Percentiles rank a stretch among this genome's conserved stretches.
Conservation (phyloP, 2,888 invertebrate genomes). For the Cactoblastis cactorum region DNA sequence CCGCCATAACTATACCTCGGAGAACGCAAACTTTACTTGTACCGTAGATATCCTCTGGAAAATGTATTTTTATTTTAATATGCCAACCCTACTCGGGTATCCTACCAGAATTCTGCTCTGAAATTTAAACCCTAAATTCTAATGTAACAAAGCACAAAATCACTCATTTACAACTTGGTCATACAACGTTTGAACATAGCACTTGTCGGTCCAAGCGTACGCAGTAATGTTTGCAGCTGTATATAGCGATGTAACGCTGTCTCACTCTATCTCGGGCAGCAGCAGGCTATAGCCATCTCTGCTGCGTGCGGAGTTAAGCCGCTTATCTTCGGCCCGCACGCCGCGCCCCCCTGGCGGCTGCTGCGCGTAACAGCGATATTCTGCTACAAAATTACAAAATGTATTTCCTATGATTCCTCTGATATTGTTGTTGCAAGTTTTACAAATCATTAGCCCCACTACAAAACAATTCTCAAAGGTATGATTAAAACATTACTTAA, state of each 20-base stretch:
- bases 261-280: constrained; percentile 33
- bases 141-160: constrained; percentile 26
- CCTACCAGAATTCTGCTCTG: constrained; percentile 24
- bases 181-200: constrained; percentile 41
- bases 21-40: constrained; percentile 71
- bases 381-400: constrained; percentile 37
- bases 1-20: constrained; percentile 47
- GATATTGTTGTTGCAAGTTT: neutral
- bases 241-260: constrained; percentile 55
- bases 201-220: constrained; percentile 45
- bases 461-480: neutral
- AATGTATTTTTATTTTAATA: constrained; percentile 76
- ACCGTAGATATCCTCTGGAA: constrained; percentile 73
- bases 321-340: constrained; percentile 77
- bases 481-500: too few species aligned
- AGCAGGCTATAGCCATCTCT: constrained; percentile 39
- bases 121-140: constrained; percentile 27
- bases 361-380: constrained; percentile 64
- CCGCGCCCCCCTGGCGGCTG: constrained; percentile 62
- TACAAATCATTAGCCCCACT: neutral
- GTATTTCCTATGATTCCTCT: too few species aligned
- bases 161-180: constrained; percentile 8
- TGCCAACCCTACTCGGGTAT: constrained; percentile 40
- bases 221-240: constrained; percentile 68
- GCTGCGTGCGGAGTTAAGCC: constrained; percentile 71